Percentiles rank a stretch among this genome's conserved stretches.
Evolutionary conservation across 2,797 vertebrate genomes (phyloP).

Genomic region (Sciaenops ocellatus): DNA sequence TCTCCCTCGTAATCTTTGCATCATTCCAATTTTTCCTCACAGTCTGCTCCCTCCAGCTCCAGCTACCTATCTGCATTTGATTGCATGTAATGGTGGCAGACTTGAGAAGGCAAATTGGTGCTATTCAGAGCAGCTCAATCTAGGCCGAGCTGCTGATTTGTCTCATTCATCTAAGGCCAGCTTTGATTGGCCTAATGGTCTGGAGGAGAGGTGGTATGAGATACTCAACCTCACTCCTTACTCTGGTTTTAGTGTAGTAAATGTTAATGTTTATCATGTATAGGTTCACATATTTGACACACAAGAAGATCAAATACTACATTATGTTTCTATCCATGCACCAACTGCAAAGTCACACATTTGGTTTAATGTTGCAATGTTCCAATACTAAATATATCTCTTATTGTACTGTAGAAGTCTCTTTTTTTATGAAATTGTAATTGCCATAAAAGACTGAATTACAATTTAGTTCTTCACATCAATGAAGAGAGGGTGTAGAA

Average conservation of each 20-base stretch:
- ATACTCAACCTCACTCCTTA: slow-evolving; percentile 36
- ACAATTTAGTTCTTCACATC: neutral
- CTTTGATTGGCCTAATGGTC: slow-evolving; percentile 71
- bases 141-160: slow-evolving; percentile 68
- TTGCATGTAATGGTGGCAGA: slow-evolving; percentile 77
- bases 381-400: neutral
- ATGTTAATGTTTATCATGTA: slow-evolving; percentile 20
- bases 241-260: slow-evolving; percentile 29
- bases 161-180: slow-evolving; percentile 71
- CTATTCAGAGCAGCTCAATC: slow-evolving; percentile 73
- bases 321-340: neutral
- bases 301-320: neutral
- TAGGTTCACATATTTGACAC: slow-evolving; percentile 25
- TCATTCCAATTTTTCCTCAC: slow-evolving; percentile 65
- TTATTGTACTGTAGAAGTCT: neutral
- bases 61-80: slow-evolving; percentile 73
- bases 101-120: slow-evolving; percentile 74
- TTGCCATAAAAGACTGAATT: neutral
- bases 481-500: neutral
- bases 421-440: neutral
- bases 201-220: slow-evolving; percentile 35
- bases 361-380: neutral
- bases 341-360: neutral
- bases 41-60: slow-evolving; percentile 53
- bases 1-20: slow-evolving; percentile 59